A percentile compares a stretch with the other conserved stretches of the same genome.
These are phyloP conservation scores for Chalcosyrphus nemorum DNA, from an alignment of 2,888 invertebrate genomes.

Conservation along the genomic window DNA sequence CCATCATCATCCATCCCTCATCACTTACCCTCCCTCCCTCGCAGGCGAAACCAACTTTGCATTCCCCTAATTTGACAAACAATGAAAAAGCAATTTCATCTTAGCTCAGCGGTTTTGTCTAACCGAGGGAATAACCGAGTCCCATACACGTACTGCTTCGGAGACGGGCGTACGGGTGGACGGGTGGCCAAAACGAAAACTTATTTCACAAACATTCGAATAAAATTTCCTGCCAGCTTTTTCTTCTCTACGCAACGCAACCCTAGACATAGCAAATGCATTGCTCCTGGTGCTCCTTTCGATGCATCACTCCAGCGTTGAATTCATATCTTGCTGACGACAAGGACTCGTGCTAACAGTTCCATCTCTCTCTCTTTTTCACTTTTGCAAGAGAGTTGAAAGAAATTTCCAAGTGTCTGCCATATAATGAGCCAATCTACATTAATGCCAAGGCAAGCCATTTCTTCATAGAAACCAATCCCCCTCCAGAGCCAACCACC, in stretches of 20 bases:
- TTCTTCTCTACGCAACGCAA: neutral
- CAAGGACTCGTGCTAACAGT: conserved; percentile 57
- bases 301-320: conserved; percentile 25
- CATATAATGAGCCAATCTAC: conserved; percentile 73
- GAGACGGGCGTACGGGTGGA: too few species aligned
- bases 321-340: neutral
- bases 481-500: neutral
- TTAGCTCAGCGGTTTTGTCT: conserved; percentile 71
- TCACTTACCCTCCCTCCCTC: too few species aligned
- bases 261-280: conserved; percentile 47
- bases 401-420: conserved; percentile 71
- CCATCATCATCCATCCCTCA: neutral
- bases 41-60: conserved; percentile 39
- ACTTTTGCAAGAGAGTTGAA: too few species aligned
- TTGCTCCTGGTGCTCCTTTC: conserved; percentile 12
- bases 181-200: conserved; percentile 17
- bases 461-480: conserved; percentile 57
- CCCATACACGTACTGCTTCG: too few species aligned
- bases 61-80: conserved; percentile 73
- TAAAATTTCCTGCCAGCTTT: conserved; percentile 53
- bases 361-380: too few species aligned
- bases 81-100: conserved; percentile 73
- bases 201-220: conserved; percentile 64
- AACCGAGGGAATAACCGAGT: conserved; percentile 42
- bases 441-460: conserved; percentile 71